phyloP scores from a whole-genome alignment of 2,888 invertebrate species.

The Cheiracanthium punctorium region DNA sequence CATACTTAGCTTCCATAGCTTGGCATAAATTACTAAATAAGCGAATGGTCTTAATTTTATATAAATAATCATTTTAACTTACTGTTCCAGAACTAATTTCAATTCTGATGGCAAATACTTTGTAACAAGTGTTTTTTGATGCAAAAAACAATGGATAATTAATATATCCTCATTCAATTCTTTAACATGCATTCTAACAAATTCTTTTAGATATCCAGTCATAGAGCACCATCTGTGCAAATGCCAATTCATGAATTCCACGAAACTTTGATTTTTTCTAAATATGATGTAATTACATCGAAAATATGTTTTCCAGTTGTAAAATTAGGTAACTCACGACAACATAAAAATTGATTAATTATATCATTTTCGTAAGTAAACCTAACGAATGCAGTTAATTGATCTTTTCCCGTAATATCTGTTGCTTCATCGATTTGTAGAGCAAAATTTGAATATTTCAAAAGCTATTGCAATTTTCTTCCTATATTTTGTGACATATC shows the following conservation, averaged over 20 bases:
- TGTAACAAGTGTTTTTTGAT: slow-evolving; percentile 17
- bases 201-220: slow-evolving; percentile 21
- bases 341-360: slow-evolving; percentile 6
- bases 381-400: slow-evolving; percentile 6
- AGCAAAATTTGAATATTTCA: not conserved
- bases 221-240: slow-evolving; percentile 21
- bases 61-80: too few species aligned
- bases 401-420: slow-evolving; percentile 10
- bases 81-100: not conserved
- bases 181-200: slow-evolving; percentile 17
- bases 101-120: slow-evolving; percentile 13
- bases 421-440: not conserved
- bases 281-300: slow-evolving; percentile 9
- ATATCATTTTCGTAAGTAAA: slow-evolving; percentile 13
- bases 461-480: not conserved
- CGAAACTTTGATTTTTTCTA: slow-evolving; percentile 3
- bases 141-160: slow-evolving; percentile 16
- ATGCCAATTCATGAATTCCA: slow-evolving; percentile 28
- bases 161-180: slow-evolving; percentile 7
- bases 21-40: too few species aligned
- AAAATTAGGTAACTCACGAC: not conserved
- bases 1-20: too few species aligned
- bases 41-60: too few species aligned
- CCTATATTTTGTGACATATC: too few species aligned
- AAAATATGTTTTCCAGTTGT: slow-evolving; percentile 18